Evolutionary conservation across 2,888 invertebrate species (phyloP), one percentile per base, ranked within the genome.

Genomic region (Synanthedon vespiformis): DNA sequence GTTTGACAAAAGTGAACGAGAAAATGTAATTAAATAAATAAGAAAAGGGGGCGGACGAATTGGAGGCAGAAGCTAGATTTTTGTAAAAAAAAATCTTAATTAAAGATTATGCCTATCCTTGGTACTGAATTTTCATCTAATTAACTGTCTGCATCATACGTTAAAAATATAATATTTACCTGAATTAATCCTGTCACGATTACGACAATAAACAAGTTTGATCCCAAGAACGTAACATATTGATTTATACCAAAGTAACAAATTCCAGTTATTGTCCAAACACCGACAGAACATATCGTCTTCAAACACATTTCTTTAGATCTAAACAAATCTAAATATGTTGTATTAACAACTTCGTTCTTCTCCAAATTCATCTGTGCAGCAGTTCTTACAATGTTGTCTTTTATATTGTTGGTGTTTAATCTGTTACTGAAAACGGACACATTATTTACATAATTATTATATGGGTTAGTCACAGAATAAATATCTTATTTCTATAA

Each of bases 181-280:
- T 77, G 73, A 49, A 74, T 61, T 12, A 72, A 51, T 14, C 77
- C 77, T 52, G 69, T 51, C 34, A 73, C 55, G 2, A 64, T 57
- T 11, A 71, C 68, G 6, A 69, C 65, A 1, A 72, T 52, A 40
- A 70, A 74, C 44, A 73, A 60, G 58, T 77, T 69, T 0, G 64
- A 54, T 4, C 70, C 74, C 40, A 77, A 56, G 4, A 68, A 60
- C 1, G 73, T 64, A 18, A 68, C 56, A 53, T 77, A 77, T 53
- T 79, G 75, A 56, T 62, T 71, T 47, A 78, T 62, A 8, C 80
- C 77, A 50, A 57, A 80, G 57, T 65, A 78, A 49, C 67, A 68
- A 16, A 65, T 53, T 2, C 77, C 78, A 3, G 63, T 58, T 1
- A 68, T 58, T 16, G 67, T 64, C 74, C 75, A 80, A 2, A 70